These are phyloP conservation scores for Cylloceria caligata DNA, from an alignment of 2,888 invertebrate species.

Conservation along the genomic window DNA sequence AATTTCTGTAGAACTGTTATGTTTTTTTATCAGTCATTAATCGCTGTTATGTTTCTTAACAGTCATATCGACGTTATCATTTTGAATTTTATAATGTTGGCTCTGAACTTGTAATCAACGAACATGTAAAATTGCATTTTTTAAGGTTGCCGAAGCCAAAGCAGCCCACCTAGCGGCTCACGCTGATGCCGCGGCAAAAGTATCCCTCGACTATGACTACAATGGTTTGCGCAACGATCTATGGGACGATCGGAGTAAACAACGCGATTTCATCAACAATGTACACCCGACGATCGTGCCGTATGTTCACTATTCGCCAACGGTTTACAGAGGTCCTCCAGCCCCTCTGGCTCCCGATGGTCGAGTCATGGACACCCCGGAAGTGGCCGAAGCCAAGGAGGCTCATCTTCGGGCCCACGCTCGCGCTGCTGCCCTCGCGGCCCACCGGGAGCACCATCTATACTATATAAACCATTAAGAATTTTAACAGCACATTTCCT, in stretches of 20 bases:
- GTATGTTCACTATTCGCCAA: conserved; percentile 69
- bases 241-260: conserved; percentile 69
- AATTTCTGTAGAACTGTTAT: too few species aligned
- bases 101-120: background rate
- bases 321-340: conserved; percentile 73
- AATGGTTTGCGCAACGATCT: conserved; percentile 67
- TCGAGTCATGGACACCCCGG: conserved; percentile 74
- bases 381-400: conserved; percentile 74
- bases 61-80: too few species aligned
- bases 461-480: conserved; percentile 60
- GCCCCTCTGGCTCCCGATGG: conserved; percentile 73
- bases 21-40: too few species aligned
- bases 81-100: background rate
- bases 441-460: conserved; percentile 66
- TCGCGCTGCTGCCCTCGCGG: conserved; percentile 72
- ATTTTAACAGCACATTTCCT: background rate
- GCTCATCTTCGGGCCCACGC: conserved; percentile 72
- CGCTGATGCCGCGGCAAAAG: conserved; percentile 79
- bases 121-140: background rate
- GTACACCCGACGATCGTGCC: conserved; percentile 70
- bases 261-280: conserved; percentile 67
- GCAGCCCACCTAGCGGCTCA: conserved; percentile 83
- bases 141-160: conserved; percentile 83
- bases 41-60: too few species aligned
- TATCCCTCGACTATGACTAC: conserved; percentile 67